phyloP scores from a whole-genome alignment of 2,888 invertebrate species.

The Drosophila algonquin region DNA sequence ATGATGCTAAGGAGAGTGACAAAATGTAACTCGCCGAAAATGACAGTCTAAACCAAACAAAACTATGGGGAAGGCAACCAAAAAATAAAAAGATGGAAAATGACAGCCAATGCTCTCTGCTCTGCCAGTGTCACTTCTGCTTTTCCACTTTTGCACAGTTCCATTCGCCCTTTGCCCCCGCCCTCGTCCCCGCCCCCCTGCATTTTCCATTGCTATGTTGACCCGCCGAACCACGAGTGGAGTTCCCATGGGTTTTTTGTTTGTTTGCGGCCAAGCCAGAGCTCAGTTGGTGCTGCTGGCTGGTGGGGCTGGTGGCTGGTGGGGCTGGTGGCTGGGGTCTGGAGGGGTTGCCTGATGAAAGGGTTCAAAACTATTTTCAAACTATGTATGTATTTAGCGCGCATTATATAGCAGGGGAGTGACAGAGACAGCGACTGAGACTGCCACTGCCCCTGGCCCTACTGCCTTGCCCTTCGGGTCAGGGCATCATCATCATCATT shows the following conservation, averaged over 20 bases:
- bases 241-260: constrained; percentile 78
- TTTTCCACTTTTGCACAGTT: too few relatives aligned
- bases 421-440: background rate
- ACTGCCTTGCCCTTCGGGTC: background rate
- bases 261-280: constrained; percentile 49
- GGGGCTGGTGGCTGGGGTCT: background rate
- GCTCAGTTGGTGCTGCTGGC: background rate
- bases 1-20: constrained; percentile 62
- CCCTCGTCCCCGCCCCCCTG: too few relatives aligned
- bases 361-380: constrained; percentile 79
- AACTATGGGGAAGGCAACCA: background rate
- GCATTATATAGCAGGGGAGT: constrained; percentile 53
- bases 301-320: background rate
- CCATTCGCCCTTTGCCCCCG: background rate
- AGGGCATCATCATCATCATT: constrained; percentile 19
- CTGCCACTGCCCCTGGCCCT: too few relatives aligned
- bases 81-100: constrained; percentile 39
- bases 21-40: constrained; percentile 70
- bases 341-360: constrained; percentile 65
- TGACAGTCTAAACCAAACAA: constrained; percentile 56
- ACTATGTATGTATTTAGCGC: constrained; percentile 80
- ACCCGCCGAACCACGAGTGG: constrained; percentile 62
- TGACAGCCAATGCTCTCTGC: constrained; percentile 57
- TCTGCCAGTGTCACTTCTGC: constrained; percentile 34
- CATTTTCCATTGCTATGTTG: constrained; percentile 8